Evolutionary conservation across 2,888 invertebrate species (phyloP).

Genomic region (Lepidocyrtoides sp.): DNA sequence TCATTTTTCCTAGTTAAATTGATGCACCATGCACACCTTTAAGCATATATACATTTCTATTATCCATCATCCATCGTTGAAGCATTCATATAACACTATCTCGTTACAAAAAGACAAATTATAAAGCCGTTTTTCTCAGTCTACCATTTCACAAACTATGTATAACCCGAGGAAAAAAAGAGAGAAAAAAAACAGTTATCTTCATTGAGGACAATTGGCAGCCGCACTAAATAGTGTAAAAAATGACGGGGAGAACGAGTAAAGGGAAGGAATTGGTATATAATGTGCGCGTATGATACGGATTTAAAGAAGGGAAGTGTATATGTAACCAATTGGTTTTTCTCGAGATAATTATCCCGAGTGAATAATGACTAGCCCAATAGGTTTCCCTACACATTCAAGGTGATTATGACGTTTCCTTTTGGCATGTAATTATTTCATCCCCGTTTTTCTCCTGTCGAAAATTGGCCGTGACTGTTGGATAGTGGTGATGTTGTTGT

Average conservation of each 20-base stretch:
- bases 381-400: slow-evolving; percentile 79
- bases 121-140: slow-evolving; percentile 35
- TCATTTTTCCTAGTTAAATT: too few relatives aligned
- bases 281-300: not conserved
- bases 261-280: slow-evolving; percentile 5
- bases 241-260: slow-evolving; percentile 25
- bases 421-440: slow-evolving; percentile 79
- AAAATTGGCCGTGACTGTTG: slow-evolving; percentile 78
- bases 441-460: slow-evolving; percentile 78
- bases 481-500: slow-evolving; percentile 20
- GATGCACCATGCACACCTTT: not conserved
- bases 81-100: slow-evolving; percentile 20
- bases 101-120: slow-evolving; percentile 71
- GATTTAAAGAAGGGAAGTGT: slow-evolving; percentile 15
- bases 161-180: not conserved
- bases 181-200: slow-evolving; percentile 14
- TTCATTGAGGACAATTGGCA: slow-evolving; percentile 59
- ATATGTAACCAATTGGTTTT: slow-evolving; percentile 79
- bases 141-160: not conserved
- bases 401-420: slow-evolving; percentile 79
- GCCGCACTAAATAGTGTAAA: slow-evolving; percentile 58
- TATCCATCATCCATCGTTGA: slow-evolving; percentile 3
- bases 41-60: not conserved
- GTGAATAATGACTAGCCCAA: slow-evolving; percentile 78
- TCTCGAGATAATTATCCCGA: slow-evolving; percentile 77